Conservation (phyloP, 2,797 vertebrate genomes). For the Todus mexicanus region DNA sequence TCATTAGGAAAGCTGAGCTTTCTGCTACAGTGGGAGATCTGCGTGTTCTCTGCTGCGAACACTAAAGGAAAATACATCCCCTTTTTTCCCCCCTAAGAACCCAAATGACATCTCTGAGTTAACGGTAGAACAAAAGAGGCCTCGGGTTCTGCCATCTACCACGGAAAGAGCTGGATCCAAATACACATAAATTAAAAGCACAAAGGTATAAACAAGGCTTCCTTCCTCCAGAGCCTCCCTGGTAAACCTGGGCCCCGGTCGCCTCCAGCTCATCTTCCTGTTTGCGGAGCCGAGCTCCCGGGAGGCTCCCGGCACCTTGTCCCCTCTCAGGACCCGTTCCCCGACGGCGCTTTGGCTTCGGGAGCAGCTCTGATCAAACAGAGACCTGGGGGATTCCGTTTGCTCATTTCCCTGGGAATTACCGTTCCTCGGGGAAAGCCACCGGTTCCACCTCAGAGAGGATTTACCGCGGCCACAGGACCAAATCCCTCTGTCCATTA, state of each 20-base stretch:
- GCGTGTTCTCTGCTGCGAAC: neutral
- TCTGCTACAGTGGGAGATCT: neutral
- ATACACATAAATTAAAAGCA: slow-evolving; percentile 17
- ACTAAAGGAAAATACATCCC: neutral
- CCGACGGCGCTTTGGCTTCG: neutral
- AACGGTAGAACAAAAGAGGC: slow-evolving; percentile 10
- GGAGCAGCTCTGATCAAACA: neutral
- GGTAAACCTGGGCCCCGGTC: neutral
- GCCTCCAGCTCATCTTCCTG: neutral
- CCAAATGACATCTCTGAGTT: neutral
- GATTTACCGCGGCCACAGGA: neutral
- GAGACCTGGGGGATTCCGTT: neutral
- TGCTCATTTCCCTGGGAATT: neutral
- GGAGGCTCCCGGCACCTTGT: neutral
- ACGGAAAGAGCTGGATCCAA: neutral
- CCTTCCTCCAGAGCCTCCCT: slow-evolving; percentile 34
- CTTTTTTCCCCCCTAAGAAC: neutral
- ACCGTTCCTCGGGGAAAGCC: neutral
- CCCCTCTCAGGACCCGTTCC: neutral
- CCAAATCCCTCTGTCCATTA: neutral
- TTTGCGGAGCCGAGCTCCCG: neutral
- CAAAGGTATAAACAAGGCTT: slow-evolving; percentile 11
- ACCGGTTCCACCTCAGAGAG: neutral
- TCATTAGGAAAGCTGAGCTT: neutral
- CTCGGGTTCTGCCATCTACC: neutral